Percentiles rank a stretch among this genome's conserved stretches.
These are phyloP conservation scores for Laterallus jamaicensis DNA, from an alignment of 2,113 vertebrate genomes.

Conservation along the genomic window DNA sequence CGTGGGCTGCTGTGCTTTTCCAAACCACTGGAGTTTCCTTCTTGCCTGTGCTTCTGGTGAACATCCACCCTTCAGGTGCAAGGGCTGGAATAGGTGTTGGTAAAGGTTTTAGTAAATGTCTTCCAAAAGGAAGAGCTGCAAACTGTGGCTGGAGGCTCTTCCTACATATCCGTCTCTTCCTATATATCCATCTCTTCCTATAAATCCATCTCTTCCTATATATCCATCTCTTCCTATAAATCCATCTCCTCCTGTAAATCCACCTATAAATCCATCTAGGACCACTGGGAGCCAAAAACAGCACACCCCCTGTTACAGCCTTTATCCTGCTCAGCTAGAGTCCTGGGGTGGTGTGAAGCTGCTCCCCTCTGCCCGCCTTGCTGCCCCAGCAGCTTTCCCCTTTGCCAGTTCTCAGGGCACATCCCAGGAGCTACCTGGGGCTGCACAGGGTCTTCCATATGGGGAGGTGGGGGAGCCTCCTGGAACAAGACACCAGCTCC, in stretches of 20 bases:
- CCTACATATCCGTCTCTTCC: background rate
- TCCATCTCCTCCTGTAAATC: background rate
- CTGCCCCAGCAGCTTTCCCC: rapidly evolving
- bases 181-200: background rate
- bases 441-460: background rate
- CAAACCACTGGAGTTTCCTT: background rate
- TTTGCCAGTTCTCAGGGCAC: background rate
- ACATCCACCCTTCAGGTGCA: background rate
- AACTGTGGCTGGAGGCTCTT: background rate
- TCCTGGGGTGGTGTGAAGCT: background rate
- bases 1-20: background rate
- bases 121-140: background rate
- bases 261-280: background rate
- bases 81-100: background rate
- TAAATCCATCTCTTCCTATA: background rate
- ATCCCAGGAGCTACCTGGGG: rapidly evolving
- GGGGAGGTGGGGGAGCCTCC: background rate
- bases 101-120: background rate
- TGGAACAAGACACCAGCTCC: background rate
- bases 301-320: background rate
- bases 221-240: background rate
- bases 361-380: background rate
- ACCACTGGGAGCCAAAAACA: background rate
- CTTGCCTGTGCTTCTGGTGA: background rate
- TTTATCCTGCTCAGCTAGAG: background rate